Percentiles rank a stretch among this genome's conserved stretches.
phyloP scores from a whole-genome alignment of 2,888 invertebrate species.

The Tipula helvola region DNA sequence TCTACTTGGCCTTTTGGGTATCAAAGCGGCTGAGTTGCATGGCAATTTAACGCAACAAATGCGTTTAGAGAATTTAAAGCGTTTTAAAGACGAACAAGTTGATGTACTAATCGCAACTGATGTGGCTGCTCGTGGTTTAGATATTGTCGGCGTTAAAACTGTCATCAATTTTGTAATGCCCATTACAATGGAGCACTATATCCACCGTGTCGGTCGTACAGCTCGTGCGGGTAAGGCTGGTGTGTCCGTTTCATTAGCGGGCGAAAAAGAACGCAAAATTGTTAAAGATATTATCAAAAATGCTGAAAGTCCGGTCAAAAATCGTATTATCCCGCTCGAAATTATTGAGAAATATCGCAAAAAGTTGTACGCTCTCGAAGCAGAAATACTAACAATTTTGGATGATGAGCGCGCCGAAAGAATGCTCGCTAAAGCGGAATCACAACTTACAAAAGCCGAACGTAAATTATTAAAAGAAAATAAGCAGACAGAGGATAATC shows the following conservation, averaged over 20 bases:
- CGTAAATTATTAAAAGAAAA: slow-evolving; percentile 47
- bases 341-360: slow-evolving; percentile 78
- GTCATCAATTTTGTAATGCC: slow-evolving; percentile 96
- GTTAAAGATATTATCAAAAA: slow-evolving; percentile 85
- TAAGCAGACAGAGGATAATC: slow-evolving; percentile 31
- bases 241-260: slow-evolving; percentile 87
- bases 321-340: slow-evolving; percentile 74
- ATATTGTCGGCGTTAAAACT: slow-evolving; percentile 94
- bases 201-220: slow-evolving; percentile 90
- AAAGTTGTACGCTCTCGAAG: slow-evolving; percentile 58
- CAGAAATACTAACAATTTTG: slow-evolving; percentile 66
- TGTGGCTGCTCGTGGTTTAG: slow-evolving; percentile 82
- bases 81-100: slow-evolving; percentile 73
- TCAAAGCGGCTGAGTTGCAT: slow-evolving; percentile 82
- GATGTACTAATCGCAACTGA: slow-evolving; percentile 91
- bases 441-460: slow-evolving; percentile 62
- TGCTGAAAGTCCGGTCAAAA: slow-evolving; percentile 75
- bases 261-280: slow-evolving; percentile 80
- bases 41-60: slow-evolving; percentile 94
- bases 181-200: slow-evolving; percentile 87
- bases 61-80: slow-evolving; percentile 74
- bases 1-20: slow-evolving; percentile 74
- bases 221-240: slow-evolving; percentile 91
- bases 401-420: slow-evolving; percentile 76
- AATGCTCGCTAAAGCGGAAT: slow-evolving; percentile 69